phyloP scores from a whole-genome alignment of 2,797 vertebrate genomes.

The Ptychobarbus kaznakovi region DNA sequence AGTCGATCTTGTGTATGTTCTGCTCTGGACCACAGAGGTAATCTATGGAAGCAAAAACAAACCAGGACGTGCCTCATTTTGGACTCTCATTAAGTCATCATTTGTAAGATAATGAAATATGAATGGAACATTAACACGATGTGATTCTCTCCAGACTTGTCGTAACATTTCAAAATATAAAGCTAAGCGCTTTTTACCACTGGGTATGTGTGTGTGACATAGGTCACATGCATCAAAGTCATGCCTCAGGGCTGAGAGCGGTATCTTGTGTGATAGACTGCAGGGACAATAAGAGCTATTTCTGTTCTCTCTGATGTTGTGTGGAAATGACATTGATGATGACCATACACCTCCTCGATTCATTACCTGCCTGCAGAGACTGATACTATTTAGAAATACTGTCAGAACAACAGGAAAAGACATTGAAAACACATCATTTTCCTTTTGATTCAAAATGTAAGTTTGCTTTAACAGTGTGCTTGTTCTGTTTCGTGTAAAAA shows the following conservation, averaged over 20 bases:
- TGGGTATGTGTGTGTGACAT: conserved; percentile 3
- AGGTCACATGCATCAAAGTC: conserved; percentile 16
- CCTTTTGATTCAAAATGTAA: too few species aligned
- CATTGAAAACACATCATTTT: not conserved
- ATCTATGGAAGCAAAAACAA: conserved; percentile 76
- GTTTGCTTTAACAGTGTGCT: not conserved
- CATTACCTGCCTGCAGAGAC: not conserved
- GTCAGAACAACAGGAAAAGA: not conserved
- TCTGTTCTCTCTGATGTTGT: conserved; percentile 36
- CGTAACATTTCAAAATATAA: conserved; percentile 15
- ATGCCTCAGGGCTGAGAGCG: conserved; percentile 12
- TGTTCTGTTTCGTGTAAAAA: not conserved
- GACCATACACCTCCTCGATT: conserved; percentile 23
- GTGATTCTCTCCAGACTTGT: not conserved
- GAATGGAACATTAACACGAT: not conserved
- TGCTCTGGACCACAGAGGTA: conserved; percentile 95
- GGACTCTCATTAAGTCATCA: not conserved
- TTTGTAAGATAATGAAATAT: not conserved
- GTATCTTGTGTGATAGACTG: conserved; percentile 11
- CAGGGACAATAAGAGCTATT: conserved; percentile 41
- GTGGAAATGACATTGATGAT: conserved; percentile 51
- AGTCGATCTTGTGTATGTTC: conserved; percentile 97
- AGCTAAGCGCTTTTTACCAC: not conserved
- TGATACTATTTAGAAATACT: not conserved
- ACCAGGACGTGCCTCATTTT: not conserved